phyloP scores from a whole-genome alignment of 2,113 vertebrate species.

The pig (Sus scrofa) region DNA sequence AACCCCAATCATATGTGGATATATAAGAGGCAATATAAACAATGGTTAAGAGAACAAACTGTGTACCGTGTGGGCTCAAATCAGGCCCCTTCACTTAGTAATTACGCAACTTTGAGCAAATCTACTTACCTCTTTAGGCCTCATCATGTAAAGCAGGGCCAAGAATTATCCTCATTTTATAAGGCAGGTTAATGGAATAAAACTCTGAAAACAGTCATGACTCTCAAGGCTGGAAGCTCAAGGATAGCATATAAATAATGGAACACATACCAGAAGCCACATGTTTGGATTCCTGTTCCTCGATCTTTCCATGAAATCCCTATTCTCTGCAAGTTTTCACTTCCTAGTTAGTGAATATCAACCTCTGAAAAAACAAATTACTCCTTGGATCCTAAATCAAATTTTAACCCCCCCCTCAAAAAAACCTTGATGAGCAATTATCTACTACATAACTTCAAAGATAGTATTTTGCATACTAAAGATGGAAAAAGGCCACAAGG shows the following conservation, averaged over 20 bases:
- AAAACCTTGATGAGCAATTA: background rate
- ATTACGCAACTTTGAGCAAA: background rate
- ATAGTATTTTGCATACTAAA: no score
- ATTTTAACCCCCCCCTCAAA: background rate
- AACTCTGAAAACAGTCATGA: background rate
- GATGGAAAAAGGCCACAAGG: background rate
- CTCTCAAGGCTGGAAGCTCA: background rate
- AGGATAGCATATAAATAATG: background rate
- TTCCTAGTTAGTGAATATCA: background rate
- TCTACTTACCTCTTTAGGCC: background rate
- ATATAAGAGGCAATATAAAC: background rate
- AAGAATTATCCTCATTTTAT: background rate
- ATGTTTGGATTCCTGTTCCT: background rate
- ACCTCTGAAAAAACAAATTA: background rate
- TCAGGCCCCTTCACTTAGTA: background rate
- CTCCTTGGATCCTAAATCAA: background rate
- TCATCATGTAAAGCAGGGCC: background rate
- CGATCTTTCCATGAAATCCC: background rate
- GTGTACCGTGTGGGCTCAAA: background rate
- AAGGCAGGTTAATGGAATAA: background rate
- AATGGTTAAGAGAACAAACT: no score
- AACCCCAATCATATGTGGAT: background rate
- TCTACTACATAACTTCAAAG: no score
- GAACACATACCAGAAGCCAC: background rate
- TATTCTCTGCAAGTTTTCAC: constrained; percentile 20